Percentiles rank a stretch among this genome's conserved stretches.
Conservation (phyloP, 2,113 vertebrate genomes). For the Noctilio leporinus region DNA sequence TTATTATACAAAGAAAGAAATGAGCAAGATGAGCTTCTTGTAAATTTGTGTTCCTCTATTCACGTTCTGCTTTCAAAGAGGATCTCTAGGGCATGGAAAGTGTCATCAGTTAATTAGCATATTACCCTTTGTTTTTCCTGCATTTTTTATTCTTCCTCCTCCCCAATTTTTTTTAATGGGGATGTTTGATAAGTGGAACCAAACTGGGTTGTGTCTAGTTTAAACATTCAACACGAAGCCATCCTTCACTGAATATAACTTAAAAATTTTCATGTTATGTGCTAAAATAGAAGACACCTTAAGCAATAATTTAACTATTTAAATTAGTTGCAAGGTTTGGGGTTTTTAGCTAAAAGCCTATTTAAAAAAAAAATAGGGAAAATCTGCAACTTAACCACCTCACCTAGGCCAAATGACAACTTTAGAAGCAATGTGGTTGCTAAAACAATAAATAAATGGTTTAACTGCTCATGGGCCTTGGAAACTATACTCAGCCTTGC, state of each 20-base stretch:
- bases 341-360: conserved; percentile 4
- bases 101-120: not conserved
- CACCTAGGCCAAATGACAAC: conserved; percentile 24
- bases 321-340: conserved; percentile 46
- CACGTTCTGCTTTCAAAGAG: not conserved
- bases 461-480: conserved; percentile 9
- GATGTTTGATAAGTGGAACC: conserved; percentile 35
- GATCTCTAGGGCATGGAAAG: not conserved
- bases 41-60: not conserved
- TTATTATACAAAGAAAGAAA: conserved; percentile 19
- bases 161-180: not conserved
- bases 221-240: conserved; percentile 45
- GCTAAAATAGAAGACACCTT: conserved; percentile 38
- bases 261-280: conserved; percentile 21
- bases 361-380: not conserved
- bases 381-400: conserved; percentile 31
- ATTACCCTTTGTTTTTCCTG: not conserved
- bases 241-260: conserved; percentile 30
- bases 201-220: conserved; percentile 11
- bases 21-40: not conserved
- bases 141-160: not conserved
- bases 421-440: conserved; percentile 29
- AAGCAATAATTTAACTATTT: conserved; percentile 64
- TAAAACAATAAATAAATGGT: conserved; percentile 41
- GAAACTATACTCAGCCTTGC: not conserved